These are phyloP conservation scores for Sylvicola fuscatus DNA, from an alignment of 2,888 invertebrate species.

Conservation along the genomic window DNA sequence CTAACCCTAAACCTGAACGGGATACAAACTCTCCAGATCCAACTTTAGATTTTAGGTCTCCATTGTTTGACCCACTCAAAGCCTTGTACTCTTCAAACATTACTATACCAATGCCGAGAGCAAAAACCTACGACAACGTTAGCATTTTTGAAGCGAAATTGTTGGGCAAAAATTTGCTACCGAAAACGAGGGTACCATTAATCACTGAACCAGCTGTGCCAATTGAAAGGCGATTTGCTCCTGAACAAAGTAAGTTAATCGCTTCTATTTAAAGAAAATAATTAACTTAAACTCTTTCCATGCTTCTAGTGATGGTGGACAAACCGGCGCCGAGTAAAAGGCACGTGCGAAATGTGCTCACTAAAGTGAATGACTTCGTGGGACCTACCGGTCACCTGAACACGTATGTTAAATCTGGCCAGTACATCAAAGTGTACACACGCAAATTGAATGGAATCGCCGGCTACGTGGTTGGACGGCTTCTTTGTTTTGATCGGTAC, in stretches of 20 bases:
- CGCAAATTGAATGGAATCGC: conserved; percentile 49
- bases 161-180: too few species aligned
- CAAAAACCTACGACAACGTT: conserved; percentile 46
- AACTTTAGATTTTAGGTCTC: conserved; percentile 30
- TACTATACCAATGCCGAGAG: conserved; percentile 31
- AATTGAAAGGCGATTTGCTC: conserved; percentile 3
- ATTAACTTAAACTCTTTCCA: too few species aligned
- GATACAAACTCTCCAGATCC: conserved; percentile 6
- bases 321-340: too few species aligned
- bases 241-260: conserved; percentile 1
- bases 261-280: too few species aligned
- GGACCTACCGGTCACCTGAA: too few species aligned
- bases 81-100: conserved; percentile 39
- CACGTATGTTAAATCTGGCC: too few species aligned
- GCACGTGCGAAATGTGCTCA: too few species aligned
- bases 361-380: too few species aligned
- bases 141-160: conserved; percentile 6
- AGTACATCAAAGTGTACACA: conserved; percentile 26
- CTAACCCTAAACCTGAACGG: neutral
- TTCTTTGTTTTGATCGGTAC: conserved; percentile 81
- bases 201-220: too few species aligned
- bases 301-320: too few species aligned
- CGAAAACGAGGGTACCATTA: too few species aligned
- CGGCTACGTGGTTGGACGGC: conserved; percentile 55
- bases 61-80: conserved; percentile 45